Conservation (phyloP, 2,797 vertebrate genomes). For the Sparidentex hasta region DNA sequence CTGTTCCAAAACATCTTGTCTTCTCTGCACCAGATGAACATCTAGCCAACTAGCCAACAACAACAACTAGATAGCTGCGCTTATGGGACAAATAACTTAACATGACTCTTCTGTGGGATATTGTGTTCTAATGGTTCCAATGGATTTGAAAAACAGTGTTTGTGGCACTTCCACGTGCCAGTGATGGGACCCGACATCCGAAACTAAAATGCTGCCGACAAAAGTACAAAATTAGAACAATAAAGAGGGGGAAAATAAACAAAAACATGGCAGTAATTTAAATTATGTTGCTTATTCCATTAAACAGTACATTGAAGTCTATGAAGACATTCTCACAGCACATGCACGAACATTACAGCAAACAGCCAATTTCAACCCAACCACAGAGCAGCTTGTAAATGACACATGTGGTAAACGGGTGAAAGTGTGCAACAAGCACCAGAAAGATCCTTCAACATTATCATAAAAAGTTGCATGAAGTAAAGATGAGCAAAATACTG, state of each 20-base stretch:
- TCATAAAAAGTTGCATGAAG: slow-evolving; percentile 35
- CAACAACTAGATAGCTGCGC: too few species aligned
- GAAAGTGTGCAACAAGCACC: neutral
- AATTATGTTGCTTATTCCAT: neutral
- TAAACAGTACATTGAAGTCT: neutral
- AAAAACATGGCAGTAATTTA: neutral
- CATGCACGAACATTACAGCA: neutral
- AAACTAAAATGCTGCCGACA: neutral
- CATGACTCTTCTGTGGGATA: too few species aligned
- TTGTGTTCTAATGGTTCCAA: too few species aligned
- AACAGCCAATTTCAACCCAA: neutral
- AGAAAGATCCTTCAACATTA: slow-evolving; percentile 5
- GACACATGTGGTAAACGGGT: neutral
- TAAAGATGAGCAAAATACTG: neutral
- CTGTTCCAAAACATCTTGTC: too few species aligned
- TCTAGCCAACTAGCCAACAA: too few species aligned
- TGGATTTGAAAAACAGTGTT: too few species aligned
- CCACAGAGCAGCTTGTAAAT: neutral
- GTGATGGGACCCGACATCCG: too few species aligned
- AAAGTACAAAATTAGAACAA: neutral
- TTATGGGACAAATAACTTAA: too few species aligned
- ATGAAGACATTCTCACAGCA: neutral
- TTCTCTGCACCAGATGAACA: too few species aligned
- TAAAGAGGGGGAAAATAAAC: neutral
- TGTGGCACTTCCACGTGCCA: too few species aligned